phyloP scores from a whole-genome alignment of 2,113 vertebrate species.

The Myanophis thanlyinensis region DNA sequence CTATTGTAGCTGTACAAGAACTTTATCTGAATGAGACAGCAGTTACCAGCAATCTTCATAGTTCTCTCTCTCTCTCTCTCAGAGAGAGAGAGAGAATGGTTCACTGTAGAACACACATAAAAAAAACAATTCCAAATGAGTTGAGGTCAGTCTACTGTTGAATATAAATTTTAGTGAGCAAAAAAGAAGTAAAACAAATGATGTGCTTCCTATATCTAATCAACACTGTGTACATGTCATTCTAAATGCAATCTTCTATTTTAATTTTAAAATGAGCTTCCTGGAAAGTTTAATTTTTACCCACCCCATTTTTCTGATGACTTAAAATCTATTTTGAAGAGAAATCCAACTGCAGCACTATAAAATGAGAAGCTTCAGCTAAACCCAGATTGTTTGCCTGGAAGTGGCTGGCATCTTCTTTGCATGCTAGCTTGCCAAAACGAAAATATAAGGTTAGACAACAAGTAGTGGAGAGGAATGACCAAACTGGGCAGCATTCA shows the following conservation, averaged over 20 bases:
- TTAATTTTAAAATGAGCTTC: conserved; percentile 15
- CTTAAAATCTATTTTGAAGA: not conserved
- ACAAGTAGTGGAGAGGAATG: no score
- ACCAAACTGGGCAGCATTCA: not conserved
- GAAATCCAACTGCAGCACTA: not conserved
- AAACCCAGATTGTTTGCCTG: not conserved
- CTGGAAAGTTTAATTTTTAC: not conserved
- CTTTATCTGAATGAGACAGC: not conserved
- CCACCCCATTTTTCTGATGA: not conserved
- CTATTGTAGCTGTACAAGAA: not conserved
- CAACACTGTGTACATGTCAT: not conserved
- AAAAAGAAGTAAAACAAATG: not conserved
- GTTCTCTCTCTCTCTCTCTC: no score
- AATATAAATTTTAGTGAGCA: not conserved
- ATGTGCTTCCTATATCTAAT: not conserved
- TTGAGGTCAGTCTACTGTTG: not conserved
- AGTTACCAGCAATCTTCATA: not conserved
- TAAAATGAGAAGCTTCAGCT: not conserved
- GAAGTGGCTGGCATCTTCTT: not conserved
- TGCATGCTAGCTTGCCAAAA: not conserved
- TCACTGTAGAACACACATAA: not conserved
- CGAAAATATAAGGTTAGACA: not conserved
- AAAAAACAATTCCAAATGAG: not conserved
- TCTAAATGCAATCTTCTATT: not conserved
- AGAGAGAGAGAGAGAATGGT: not conserved